Base-by-base conservation (phyloP, 2,888 invertebrate species). In the Allophyes oxyacanthae region DNA sequence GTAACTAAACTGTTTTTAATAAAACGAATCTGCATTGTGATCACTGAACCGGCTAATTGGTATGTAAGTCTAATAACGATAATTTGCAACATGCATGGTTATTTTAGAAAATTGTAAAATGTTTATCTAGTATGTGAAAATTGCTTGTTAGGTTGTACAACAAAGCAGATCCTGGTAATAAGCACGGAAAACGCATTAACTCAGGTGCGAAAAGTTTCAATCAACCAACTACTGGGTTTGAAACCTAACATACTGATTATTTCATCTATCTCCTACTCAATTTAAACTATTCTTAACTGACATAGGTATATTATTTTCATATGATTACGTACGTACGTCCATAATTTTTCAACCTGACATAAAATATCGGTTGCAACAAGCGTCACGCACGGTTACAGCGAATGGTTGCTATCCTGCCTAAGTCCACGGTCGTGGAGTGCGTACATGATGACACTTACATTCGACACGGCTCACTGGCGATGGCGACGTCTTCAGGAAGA, bases 1-100 rank as follows among this genome's bases (percentile, higher is more conserved):
- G 56, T 38, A 49, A 65, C 38, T 10, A 40, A 67, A 49, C 44
- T 33, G 36, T 36, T 15, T 36, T 15, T 48, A 48, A 48, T 60
- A 52, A 66, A 64, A 67, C 28, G 14, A 62, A 46, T 51, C 40
- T 37, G 43, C 63, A 62, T 62, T 68, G 56, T 65, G 14, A 30
- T 44, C 51, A 63, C 30, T 68, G 63, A 65, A 56, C 51, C 63
- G 40, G 26, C 33, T 51, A 62, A 65, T 62, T 56, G 51, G 40
- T 44, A 36, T 37, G 28, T 60, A 28, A 49, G 30, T 48, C 32
- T 13, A 13, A 34, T 37, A 34, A 40, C 41, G 20, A 45, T 30
- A 49, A 41, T 41, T 49, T 28, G 43, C 46, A 38, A 48, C 41
- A 25, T 14, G 20, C 1, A n/a, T 25, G 10, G 0, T 25, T 41